Conservation (phyloP, 2,888 invertebrate genomes). For the Gerris lacustris region DNA sequence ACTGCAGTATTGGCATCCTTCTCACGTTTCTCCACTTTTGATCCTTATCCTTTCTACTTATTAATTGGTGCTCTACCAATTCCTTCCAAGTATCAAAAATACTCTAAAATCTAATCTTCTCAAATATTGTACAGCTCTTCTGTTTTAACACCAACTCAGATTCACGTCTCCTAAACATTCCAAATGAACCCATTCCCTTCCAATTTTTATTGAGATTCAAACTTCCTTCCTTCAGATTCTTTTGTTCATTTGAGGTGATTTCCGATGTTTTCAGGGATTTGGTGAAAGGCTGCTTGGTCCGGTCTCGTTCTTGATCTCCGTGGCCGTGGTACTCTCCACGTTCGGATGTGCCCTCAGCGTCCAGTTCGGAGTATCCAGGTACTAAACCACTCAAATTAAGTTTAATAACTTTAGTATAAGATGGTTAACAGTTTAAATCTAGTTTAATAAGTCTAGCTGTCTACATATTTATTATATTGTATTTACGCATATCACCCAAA, state of each 20-base stretch:
- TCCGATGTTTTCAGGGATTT: constrained; percentile 39
- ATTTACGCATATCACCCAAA: background rate
- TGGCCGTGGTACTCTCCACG: constrained; percentile 63
- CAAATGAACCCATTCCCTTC: too few relatives aligned
- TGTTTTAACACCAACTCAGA: too few relatives aligned
- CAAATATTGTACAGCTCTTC: too few relatives aligned
- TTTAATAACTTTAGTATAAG: background rate
- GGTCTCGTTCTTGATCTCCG: constrained; percentile 54
- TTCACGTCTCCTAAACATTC: too few relatives aligned
- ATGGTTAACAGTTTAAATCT: background rate
- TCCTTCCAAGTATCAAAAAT: too few relatives aligned
- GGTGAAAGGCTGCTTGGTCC: constrained; percentile 53
- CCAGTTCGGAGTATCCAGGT: constrained; percentile 63
- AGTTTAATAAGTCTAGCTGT: background rate
- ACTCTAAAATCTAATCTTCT: too few relatives aligned
- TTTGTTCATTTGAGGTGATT: too few relatives aligned
- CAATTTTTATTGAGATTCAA: too few relatives aligned
- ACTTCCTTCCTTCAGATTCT: too few relatives aligned
- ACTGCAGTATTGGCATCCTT: background rate
- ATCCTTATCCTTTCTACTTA: too few relatives aligned
- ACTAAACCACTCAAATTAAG: constrained; percentile 14
- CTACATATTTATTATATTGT: constrained; percentile 8
- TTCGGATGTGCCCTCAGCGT: constrained; percentile 68
- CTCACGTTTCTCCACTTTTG: too few relatives aligned
- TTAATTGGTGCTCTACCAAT: too few relatives aligned